phyloP scores from a whole-genome alignment of 2,113 vertebrate species.

The Atractosteus spatula region DNA sequence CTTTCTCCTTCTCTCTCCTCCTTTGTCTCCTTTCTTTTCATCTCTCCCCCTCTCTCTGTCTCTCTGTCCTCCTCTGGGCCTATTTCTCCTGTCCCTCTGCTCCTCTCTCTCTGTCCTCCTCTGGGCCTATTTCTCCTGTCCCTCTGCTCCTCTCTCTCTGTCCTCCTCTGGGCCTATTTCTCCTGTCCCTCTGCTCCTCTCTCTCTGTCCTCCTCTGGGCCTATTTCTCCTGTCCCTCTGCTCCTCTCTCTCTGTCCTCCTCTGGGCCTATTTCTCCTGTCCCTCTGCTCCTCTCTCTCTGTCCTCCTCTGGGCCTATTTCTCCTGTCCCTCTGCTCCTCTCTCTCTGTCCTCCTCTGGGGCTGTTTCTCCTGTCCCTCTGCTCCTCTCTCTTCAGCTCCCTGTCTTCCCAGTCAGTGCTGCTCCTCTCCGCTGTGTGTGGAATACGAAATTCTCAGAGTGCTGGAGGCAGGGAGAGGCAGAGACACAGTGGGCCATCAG shows the following conservation, averaged over 20 bases:
- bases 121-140: background rate
- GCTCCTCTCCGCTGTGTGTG: constrained; percentile 31
- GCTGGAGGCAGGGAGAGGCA: too few species aligned
- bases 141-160: background rate
- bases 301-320: constrained; percentile 21
- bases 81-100: background rate
- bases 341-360: background rate
- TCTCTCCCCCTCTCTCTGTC: too few species aligned
- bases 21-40: too few species aligned
- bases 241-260: background rate
- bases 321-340: background rate
- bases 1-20: too few species aligned
- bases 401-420: constrained; percentile 61
- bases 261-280: too few species aligned
- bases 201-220: background rate
- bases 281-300: constrained; percentile 10
- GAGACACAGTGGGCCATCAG: too few species aligned
- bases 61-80: background rate
- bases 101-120: constrained; percentile 29
- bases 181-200: background rate
- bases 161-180: background rate
- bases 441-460: too few species aligned
- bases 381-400: constrained; percentile 30
- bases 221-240: background rate
- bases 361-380: background rate